Base-by-base conservation (phyloP, 2,888 invertebrate genomes). In the Lagria hirta region DNA sequence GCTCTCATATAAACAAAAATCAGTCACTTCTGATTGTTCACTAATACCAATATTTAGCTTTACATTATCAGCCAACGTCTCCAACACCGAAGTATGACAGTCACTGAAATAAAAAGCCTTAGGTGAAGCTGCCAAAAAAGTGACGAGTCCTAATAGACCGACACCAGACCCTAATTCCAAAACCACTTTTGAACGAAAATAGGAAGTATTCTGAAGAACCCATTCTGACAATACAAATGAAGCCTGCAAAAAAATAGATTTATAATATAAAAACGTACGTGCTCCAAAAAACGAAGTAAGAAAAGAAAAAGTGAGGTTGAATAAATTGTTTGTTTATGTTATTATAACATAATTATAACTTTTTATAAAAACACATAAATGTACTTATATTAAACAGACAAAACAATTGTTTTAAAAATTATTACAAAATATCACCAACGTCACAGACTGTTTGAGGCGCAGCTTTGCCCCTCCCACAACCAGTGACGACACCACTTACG, bases 111-210 rank as follows among this genome's bases (percentile, higher is more conserved):
- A 71, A 27, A 85, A 73, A 29, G 74, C 68, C 35, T 73, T 68
- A 1, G 81, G 76, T 15, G 68, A 48, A 59, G 83, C 83, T 29
- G 70, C 62, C 38, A 77, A 76, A 15, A 78, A 72, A 20, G 83
- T 68, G 2, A 79, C 72, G 20, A 88, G 73, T 10, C 88, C 87
- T 20, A 84, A 78, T 35, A 89, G 74, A 0, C 90, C 90, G 10
- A 84, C 76, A 14, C 90, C 90, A 6, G 86, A 82, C 28, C 90
- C 90, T 3, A 90, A 71, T 72, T 90, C 90, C 3, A 89, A 57
- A 3, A 89, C 61, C 26, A 66, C 72, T 69, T 83, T 85, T 5
- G 72, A 66, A 3, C 57, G 35, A 24, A 88, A 73, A 13, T 70
- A 27, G 4, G 73, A 53, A 55, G 69, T 67, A 60, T 88, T 79